Percentiles rank a stretch among this genome's conserved stretches.
Conservation (phyloP, 2,888 invertebrate genomes). For the Apotomis capreana region DNA sequence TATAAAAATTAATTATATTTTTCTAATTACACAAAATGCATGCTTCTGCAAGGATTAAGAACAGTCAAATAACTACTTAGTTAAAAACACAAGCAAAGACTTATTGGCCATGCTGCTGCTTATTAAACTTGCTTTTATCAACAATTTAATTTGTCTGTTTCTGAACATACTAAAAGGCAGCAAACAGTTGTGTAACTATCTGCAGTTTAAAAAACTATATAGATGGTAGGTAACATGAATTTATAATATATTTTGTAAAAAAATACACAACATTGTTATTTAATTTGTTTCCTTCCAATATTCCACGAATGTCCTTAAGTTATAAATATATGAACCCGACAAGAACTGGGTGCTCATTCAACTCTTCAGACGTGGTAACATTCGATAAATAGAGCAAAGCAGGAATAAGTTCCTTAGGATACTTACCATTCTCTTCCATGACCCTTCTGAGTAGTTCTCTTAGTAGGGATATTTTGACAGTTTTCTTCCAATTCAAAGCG, state of each 20-base stretch:
- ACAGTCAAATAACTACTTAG: neutral
- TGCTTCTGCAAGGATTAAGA: neutral
- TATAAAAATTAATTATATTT: neutral
- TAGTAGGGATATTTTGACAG: conserved; percentile 54
- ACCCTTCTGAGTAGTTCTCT: conserved; percentile 52
- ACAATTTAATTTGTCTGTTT: too few relatives aligned
- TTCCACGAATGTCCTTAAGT: neutral
- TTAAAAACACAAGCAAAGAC: too few relatives aligned
- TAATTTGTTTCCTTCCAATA: too few relatives aligned
- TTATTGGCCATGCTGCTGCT: too few relatives aligned
- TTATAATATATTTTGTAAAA: too few relatives aligned
- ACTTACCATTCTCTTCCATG: conserved; percentile 63
- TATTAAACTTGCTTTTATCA: too few relatives aligned
- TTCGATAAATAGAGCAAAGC: neutral
- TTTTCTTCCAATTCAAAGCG: conserved; percentile 20
- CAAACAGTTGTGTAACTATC: too few relatives aligned
- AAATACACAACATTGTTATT: too few relatives aligned
- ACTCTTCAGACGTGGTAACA: neutral
- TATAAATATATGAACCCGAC: neutral
- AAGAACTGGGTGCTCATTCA: neutral
- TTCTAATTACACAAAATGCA: neutral
- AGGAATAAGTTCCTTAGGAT: conserved; percentile 21
- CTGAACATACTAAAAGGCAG: too few relatives aligned
- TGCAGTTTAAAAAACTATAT: too few relatives aligned
- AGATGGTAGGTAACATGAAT: too few relatives aligned